Conservation (phyloP, 2,888 invertebrate genomes). For the Ellobium chinense region DNA sequence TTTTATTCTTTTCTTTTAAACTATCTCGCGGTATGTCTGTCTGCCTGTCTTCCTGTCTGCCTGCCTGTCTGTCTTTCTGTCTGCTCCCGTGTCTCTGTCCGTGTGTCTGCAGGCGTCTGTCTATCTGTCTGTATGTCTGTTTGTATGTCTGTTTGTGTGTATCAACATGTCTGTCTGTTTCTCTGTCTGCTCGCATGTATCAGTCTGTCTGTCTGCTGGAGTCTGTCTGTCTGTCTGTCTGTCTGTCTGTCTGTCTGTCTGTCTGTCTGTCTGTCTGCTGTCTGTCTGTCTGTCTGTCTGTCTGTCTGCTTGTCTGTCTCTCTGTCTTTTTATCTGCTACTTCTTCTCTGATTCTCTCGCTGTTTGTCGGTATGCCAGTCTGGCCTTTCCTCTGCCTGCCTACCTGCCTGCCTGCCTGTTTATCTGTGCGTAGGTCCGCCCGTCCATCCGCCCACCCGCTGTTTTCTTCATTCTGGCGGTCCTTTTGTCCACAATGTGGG, state of each 20-base stretch:
- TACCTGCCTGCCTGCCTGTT: background rate
- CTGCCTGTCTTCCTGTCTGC: too few relatives aligned
- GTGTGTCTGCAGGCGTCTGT: too few relatives aligned
- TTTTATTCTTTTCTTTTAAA: too few relatives aligned
- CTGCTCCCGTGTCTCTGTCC: too few relatives aligned
- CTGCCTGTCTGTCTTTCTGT: too few relatives aligned
- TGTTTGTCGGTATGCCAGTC: background rate
- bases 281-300: slow-evolving; percentile 2
- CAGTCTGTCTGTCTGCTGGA: background rate
- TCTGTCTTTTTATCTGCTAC: background rate
- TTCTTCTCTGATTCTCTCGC: background rate
- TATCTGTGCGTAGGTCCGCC: background rate
- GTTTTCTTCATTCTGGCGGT: background rate
- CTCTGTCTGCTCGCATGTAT: background rate
- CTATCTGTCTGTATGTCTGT: background rate
- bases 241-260: background rate
- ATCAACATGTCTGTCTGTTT: background rate
- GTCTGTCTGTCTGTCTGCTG: background rate
- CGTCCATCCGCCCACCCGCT: background rate
- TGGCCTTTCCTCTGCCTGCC: background rate
- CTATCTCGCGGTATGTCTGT: too few relatives aligned
- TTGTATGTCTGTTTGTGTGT: background rate
- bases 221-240: background rate
- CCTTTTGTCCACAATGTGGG: background rate
- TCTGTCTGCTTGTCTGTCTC: background rate